These are phyloP conservation scores for Perodicticus potto DNA, from an alignment of 2,797 vertebrate genomes.

Conservation along the genomic window DNA sequence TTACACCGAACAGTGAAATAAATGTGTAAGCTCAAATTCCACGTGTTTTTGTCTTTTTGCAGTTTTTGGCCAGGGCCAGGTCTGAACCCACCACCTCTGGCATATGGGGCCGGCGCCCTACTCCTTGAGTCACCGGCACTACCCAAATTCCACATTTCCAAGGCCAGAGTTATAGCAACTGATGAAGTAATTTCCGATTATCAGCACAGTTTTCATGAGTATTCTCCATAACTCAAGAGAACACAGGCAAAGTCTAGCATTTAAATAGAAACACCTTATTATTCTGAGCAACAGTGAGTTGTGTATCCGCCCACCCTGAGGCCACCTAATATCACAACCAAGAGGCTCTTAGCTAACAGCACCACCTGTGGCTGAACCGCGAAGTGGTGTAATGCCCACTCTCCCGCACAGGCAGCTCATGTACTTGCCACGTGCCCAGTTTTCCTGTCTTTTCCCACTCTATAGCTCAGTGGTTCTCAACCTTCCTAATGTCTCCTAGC, in stretches of 20 bases:
- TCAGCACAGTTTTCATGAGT: not conserved
- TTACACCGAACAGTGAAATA: constrained; percentile 14
- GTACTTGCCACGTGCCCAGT: not conserved
- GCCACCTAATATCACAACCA: not conserved
- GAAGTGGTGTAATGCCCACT: not conserved
- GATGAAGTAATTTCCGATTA: not conserved
- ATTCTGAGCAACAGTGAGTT: not conserved
- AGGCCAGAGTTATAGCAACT: not conserved
- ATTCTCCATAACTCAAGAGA: not conserved
- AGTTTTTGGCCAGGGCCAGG: too few relatives aligned
- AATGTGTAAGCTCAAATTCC: not conserved
- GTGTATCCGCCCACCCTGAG: not conserved
- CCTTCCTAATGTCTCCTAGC: too few relatives aligned
- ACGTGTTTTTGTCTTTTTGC: too few relatives aligned
- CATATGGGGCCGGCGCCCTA: too few relatives aligned
- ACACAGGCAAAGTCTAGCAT: not conserved
- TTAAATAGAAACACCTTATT: not conserved
- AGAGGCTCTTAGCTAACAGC: not conserved
- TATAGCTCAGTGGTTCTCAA: not conserved
- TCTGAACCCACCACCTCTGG: too few relatives aligned
- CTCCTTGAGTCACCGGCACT: too few relatives aligned
- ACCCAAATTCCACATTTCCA: not conserved
- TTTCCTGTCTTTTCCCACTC: not conserved
- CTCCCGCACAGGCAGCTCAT: not conserved
- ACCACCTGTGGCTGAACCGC: not conserved